phyloP scores from a whole-genome alignment of 2,797 vertebrate genomes.

The Meriones psammophilus region DNA sequence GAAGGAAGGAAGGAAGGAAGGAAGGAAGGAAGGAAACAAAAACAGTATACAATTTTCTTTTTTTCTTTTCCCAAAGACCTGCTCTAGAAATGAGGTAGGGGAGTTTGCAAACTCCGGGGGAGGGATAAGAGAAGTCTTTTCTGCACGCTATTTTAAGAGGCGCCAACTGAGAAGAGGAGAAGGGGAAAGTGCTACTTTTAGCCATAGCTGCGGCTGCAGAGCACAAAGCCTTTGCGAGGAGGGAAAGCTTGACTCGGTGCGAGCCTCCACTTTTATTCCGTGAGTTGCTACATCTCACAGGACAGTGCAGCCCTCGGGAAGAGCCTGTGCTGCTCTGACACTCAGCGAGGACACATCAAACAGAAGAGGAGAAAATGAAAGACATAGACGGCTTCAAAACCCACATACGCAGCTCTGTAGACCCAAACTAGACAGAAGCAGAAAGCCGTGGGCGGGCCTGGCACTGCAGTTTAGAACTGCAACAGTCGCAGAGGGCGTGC shows the following conservation, averaged over 20 bases:
- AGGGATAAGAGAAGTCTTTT: not conserved
- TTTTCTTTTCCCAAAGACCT: not conserved
- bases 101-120: not conserved
- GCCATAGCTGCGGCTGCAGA: not conserved
- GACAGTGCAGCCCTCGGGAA: not conserved
- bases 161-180: not conserved
- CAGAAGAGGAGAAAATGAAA: not conserved
- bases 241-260: not conserved
- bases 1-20: too few relatives aligned
- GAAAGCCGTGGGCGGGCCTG: not conserved
- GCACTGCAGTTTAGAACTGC: not conserved
- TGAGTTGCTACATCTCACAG: not conserved
- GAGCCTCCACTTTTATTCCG: not conserved
- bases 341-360: not conserved
- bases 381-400: not conserved
- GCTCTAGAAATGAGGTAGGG: not conserved
- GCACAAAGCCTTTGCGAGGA: not conserved
- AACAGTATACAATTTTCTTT: not conserved
- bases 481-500: not conserved
- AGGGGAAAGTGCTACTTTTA: constrained; percentile 28
- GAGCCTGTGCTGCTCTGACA: not conserved
- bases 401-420: not conserved
- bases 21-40: not conserved
- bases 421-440: not conserved
- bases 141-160: constrained; percentile 29